Conservation (phyloP, 2,113 vertebrate genomes). For the Nothoprocta perdicaria region DNA sequence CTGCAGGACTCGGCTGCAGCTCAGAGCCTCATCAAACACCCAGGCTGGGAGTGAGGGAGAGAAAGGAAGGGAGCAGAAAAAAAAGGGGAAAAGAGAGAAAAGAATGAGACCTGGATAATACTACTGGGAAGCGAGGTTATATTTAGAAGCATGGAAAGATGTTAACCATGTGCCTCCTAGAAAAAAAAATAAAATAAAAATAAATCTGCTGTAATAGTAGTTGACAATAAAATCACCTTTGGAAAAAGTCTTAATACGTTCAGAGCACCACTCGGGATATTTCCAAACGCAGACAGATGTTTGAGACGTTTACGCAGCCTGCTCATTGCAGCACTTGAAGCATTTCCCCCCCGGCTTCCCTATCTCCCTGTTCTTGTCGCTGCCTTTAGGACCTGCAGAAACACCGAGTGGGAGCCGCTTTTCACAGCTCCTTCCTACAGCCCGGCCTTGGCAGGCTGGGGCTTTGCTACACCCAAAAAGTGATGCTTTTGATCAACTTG, state of each 20-base stretch:
- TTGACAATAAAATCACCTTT: constrained; percentile 62
- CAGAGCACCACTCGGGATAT: constrained; percentile 18
- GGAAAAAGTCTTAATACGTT: constrained; percentile 63
- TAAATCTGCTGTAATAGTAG: constrained; percentile 43
- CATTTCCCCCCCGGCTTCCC: background rate
- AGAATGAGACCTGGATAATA: constrained; percentile 41
- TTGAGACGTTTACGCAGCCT: constrained; percentile 61
- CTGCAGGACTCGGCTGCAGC: constrained; percentile 30
- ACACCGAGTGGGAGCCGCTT: background rate
- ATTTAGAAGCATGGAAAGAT: constrained; percentile 71
- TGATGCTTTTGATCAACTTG: constrained; percentile 35
- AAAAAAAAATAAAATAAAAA: constrained; percentile 22
- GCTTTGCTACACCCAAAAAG: constrained; percentile 39
- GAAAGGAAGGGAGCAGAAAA: background rate
- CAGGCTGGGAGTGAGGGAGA: constrained; percentile 42
- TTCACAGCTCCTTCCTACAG: background rate
- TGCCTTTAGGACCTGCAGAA: constrained; percentile 18
- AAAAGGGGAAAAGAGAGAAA: constrained; percentile 1
- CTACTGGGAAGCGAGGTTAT: constrained; percentile 54
- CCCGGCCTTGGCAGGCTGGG: background rate
- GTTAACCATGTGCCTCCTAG: constrained; percentile 65
- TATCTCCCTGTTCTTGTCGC: background rate
- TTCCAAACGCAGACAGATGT: constrained; percentile 64
- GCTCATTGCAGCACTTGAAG: constrained; percentile 25
- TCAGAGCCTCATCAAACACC: constrained; percentile 35